Percentiles rank a stretch among this genome's conserved stretches.
These are phyloP conservation scores for Drosophila longiperda DNA, from an alignment of 2,888 invertebrate species.

Conservation along the genomic window DNA sequence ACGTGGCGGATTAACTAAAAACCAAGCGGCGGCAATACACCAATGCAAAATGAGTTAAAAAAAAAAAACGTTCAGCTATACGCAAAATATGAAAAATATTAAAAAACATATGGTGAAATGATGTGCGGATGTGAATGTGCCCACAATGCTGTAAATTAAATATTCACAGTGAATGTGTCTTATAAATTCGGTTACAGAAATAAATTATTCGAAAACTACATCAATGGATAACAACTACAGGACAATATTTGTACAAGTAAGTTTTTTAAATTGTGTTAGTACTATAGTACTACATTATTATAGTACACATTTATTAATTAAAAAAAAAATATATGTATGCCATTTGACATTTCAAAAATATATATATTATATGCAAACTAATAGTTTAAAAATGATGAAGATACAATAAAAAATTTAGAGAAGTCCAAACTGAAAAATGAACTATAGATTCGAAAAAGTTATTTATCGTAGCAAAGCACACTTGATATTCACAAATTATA, in stretches of 20 bases:
- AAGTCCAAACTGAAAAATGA: neutral
- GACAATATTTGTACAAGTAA: neutral
- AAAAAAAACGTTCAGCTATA: conserved; percentile 21
- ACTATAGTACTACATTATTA: no score
- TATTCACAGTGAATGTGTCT: neutral
- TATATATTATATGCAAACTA: neutral
- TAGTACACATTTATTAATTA: no score
- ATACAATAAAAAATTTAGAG: neutral
- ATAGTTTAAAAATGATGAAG: neutral
- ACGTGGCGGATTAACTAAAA: conserved; percentile 66
- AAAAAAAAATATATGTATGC: no score
- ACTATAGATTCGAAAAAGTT: no score
- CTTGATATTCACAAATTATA: neutral
- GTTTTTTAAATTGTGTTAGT: no score
- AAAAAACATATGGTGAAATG: conserved; percentile 34
- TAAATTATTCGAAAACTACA: neutral
- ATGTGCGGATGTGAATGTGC: conserved; percentile 31
- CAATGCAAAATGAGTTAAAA: conserved; percentile 54
- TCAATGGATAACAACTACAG: neutral
- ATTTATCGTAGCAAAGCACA: neutral
- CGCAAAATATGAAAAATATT: conserved; percentile 21
- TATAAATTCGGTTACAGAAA: neutral
- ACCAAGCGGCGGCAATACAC: conserved; percentile 49
- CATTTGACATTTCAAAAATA: neutral
- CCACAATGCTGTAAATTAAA: neutral